Evolutionary conservation across 2,888 invertebrate species (phyloP), one percentile per base, ranked within the genome.

Genomic region (Ceratothoa steindachneri): DNA sequence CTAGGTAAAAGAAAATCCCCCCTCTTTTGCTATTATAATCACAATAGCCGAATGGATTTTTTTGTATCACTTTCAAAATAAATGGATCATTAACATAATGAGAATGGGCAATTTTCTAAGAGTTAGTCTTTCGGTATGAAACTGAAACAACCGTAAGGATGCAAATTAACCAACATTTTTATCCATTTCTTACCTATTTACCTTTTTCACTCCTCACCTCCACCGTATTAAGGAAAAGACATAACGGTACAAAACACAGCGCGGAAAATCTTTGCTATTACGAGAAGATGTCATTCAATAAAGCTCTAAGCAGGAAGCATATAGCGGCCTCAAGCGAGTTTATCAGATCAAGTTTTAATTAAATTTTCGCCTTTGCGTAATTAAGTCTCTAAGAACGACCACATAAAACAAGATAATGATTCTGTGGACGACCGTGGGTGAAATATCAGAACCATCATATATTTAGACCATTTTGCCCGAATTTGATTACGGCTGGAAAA

Each of bases 331-430:
- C 75, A 71, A 67, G 71, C 71, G 75, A 71, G 75, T 75, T 75
- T 75, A 75, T 75, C 75, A 71, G 75, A 75, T 75, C 75, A 75
- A 75, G 75, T 75, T 75, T 75, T 75, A 75, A 75, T 75, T 75
- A 75, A 75, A 75, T 75, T 75, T 75, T 71, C 74, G 75, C 75
- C 75, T 75, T 75, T 75, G 67, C 75, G 75, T 75, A 75, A 75
- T 75, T 75, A 75, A 75, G 75, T 72, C 75, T 68, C 71, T 71
- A 71, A 71, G 71, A 72, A 75, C 75, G 75, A 69, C 75, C 75
- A 69, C 70, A 75, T 75, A 75, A 75, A 75, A 72, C 75, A 75
- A 71, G 75, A 75, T 75, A 75, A 75, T 75, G 75, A 71, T 60
- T 55, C 64, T 65, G 60, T 51, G 71, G 71, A 66, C 71, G 75